Evolutionary conservation across 2,888 invertebrate genomes (phyloP).

Genomic region (Cantharis rufa): DNA sequence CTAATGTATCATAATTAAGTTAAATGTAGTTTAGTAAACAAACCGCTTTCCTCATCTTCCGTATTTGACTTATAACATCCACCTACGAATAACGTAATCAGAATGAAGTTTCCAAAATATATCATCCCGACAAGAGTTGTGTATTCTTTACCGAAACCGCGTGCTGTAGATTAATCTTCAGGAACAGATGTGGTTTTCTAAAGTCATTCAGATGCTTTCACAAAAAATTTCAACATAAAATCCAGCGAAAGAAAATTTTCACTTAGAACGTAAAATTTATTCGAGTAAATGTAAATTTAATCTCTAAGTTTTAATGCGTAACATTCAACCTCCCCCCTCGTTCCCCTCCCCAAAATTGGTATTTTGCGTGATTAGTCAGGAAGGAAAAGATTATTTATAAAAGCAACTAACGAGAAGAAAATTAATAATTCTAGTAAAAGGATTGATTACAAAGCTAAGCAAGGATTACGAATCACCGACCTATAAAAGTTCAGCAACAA

Average conservation of each 20-base stretch:
- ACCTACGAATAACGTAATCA: neutral
- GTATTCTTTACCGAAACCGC: neutral
- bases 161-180: neutral
- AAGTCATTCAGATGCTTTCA: neutral
- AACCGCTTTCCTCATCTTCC: slow-evolving; percentile 13
- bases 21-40: slow-evolving; percentile 16
- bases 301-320: neutral
- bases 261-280: neutral
- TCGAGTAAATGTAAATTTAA: neutral
- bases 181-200: neutral
- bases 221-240: neutral
- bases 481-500: neutral
- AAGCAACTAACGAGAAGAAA: neutral
- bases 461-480: neutral
- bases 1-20: slow-evolving; percentile 20
- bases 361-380: no score
- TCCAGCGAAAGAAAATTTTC: neutral
- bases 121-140: neutral
- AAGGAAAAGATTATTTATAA: neutral
- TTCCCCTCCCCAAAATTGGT: neutral
- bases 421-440: neutral
- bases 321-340: neutral
- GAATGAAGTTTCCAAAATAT: neutral
- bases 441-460: neutral
- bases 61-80: neutral